A percentile compares a stretch with the other conserved stretches of the same genome.
Evolutionary conservation across 2,797 vertebrate species (phyloP).

Genomic region (Melanogrammus aeglefinus): DNA sequence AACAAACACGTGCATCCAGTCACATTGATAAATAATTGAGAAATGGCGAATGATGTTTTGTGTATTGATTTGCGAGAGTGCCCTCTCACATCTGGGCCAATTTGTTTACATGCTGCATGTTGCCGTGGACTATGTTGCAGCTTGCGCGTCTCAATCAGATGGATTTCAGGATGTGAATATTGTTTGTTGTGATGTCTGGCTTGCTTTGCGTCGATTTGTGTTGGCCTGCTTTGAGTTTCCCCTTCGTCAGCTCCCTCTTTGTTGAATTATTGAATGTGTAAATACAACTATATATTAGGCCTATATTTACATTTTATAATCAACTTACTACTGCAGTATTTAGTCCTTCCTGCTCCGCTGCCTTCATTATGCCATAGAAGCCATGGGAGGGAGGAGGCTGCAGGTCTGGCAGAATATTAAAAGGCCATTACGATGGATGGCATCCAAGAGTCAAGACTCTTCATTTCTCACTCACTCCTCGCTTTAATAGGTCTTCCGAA

Average conservation of each 20-base stretch:
- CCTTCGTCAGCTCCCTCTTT: not conserved
- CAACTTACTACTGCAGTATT: not conserved
- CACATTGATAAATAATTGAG: not conserved
- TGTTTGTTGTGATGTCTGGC: not conserved
- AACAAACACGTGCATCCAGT: not conserved
- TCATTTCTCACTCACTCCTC: not conserved
- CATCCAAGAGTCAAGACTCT: constrained; percentile 3
- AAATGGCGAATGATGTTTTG: not conserved
- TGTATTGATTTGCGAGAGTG: not conserved
- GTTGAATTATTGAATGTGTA: not conserved
- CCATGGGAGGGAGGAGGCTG: not conserved
- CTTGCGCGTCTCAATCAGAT: not conserved
- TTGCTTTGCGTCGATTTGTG: not conserved
- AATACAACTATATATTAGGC: not conserved
- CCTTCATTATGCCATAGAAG: not conserved
- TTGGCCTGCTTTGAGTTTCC: not conserved
- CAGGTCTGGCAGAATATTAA: not conserved
- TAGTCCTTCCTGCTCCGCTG: not conserved
- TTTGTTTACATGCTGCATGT: not conserved
- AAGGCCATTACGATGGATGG: not conserved
- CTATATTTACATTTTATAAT: not conserved
- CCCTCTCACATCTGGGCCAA: not conserved
- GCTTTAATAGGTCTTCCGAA: not conserved
- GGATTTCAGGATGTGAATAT: not conserved
- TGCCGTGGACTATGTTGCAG: not conserved